A percentile compares a stretch with the other conserved stretches of the same genome.
Conservation (phyloP, 2,888 invertebrate species). For the Cepaea hortensis region DNA sequence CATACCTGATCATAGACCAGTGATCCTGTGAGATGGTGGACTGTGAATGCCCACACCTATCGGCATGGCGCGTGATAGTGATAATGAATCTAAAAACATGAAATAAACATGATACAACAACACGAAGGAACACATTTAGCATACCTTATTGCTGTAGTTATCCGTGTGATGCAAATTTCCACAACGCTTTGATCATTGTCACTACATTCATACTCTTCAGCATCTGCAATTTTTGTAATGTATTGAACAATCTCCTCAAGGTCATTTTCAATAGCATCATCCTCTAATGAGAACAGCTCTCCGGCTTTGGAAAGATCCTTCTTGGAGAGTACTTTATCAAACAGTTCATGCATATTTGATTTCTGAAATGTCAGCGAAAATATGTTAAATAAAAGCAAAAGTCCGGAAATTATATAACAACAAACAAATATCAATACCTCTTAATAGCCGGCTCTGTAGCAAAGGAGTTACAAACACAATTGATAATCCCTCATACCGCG, state of each 20-base stretch:
- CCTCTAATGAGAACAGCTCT: constrained; percentile 91
- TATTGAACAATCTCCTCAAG: constrained; percentile 84
- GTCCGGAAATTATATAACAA: too few relatives aligned
- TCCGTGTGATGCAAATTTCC: constrained; percentile 93
- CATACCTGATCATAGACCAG: too few relatives aligned
- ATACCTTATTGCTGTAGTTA: constrained; percentile 90
- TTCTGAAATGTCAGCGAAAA: neutral
- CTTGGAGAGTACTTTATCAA: constrained; percentile 91
- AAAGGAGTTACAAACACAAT: too few relatives aligned
- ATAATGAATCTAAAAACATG: too few relatives aligned
- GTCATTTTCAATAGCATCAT: constrained; percentile 83
- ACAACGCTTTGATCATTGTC: constrained; percentile 95
- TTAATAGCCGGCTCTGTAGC: too few relatives aligned
- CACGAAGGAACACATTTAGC: neutral
- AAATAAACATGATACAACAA: neutral
- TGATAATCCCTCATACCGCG: too few relatives aligned
- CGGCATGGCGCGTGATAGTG: too few relatives aligned
- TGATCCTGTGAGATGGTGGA: too few relatives aligned
- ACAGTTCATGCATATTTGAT: constrained; percentile 78
- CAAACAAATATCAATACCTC: too few relatives aligned
- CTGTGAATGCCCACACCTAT: too few relatives aligned
- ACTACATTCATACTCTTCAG: constrained; percentile 88
- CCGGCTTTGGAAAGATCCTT: constrained; percentile 92
- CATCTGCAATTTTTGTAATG: constrained; percentile 85
- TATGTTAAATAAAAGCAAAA: too few relatives aligned